Conservation (phyloP, 2,888 invertebrate genomes). For the Lamellibrachia columna region DNA sequence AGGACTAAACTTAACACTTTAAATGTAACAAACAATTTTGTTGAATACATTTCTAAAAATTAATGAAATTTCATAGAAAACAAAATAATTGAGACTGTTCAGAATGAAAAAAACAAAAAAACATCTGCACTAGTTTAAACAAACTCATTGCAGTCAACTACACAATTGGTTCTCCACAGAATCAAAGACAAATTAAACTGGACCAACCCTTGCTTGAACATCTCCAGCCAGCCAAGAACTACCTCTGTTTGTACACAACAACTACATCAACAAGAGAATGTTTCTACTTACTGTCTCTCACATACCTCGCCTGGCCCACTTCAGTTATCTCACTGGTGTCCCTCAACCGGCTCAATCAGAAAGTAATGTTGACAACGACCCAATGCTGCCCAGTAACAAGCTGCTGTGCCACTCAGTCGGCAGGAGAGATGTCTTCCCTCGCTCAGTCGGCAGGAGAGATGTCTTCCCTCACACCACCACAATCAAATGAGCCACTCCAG, state of each 20-base stretch:
- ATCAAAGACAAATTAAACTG: not conserved
- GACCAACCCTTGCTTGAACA: not conserved
- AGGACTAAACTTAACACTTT: not conserved
- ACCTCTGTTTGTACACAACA: not conserved
- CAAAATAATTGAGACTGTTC: not conserved
- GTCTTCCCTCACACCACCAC: not conserved
- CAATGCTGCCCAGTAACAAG: not conserved
- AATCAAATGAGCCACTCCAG: constrained; percentile 16
- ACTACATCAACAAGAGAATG: not conserved
- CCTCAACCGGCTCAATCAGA: not conserved
- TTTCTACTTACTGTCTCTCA: not conserved
- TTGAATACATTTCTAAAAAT: not conserved
- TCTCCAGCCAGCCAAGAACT: not conserved
- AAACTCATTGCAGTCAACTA: not conserved
- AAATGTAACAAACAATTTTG: not conserved
- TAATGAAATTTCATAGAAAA: not conserved
- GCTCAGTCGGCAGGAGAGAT: not conserved
- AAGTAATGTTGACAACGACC: not conserved
- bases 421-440: not conserved
- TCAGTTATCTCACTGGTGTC: constrained; percentile 5
- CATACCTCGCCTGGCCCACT: not conserved
- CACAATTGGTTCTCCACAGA: not conserved
- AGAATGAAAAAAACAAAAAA: not conserved
- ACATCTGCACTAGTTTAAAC: not conserved
- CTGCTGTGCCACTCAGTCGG: not conserved